Base-by-base conservation (phyloP, 1,140 invertebrate species). In the Ceratosolen fusciceps region DNA sequence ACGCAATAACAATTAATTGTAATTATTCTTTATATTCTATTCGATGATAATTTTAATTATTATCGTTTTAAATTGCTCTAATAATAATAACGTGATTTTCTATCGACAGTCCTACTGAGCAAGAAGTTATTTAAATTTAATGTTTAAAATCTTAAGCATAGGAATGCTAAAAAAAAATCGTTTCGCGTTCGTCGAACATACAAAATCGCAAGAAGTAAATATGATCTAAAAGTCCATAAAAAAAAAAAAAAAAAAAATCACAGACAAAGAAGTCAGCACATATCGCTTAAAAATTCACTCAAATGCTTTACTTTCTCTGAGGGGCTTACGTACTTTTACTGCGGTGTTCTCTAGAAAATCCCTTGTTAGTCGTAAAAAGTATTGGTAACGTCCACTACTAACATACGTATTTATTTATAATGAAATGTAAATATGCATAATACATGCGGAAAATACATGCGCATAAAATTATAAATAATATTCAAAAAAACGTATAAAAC, bases 341-440 rank as follows among this genome's bases (percentile, higher is more conserved):
- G 31, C 34, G 14, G 37, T 7, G 29, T 29, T n/a, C 47, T 24
- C 29, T 37, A 37, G 31, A 56, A 31, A 77, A 56, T 43, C 62
- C 65, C 62, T 56, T 39, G 74, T 56, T 67, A 77, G 47, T 70
- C 62, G 49, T 77, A 68, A 77, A 77, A 24, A 70, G 47, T 24
- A 1, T 47, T 67, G 16, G 7, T 67, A 67, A 65, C 37, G 54
- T 37, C 12, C 65, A 58, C 43, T 24, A 1, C 5, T 14, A 21
- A 7, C 29, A 65, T 34, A n/a, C n/a, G n/a, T n/a, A n/a, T n/a
- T n/a, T n/a, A n/a, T n/a, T n/a, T n/a, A n/a, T n/a, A n/a, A n/a
- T n/a, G n/a, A n/a, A n/a, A n/a, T n/a, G n/a, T n/a, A n/a, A n/a
- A 67, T 43, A 39, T 43, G 26, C 34, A 65, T 37, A 65, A 43